Evolutionary conservation across 2,888 invertebrate genomes (phyloP), one percentile per base, ranked within the genome.

Genomic region (Hipparchia semele): DNA sequence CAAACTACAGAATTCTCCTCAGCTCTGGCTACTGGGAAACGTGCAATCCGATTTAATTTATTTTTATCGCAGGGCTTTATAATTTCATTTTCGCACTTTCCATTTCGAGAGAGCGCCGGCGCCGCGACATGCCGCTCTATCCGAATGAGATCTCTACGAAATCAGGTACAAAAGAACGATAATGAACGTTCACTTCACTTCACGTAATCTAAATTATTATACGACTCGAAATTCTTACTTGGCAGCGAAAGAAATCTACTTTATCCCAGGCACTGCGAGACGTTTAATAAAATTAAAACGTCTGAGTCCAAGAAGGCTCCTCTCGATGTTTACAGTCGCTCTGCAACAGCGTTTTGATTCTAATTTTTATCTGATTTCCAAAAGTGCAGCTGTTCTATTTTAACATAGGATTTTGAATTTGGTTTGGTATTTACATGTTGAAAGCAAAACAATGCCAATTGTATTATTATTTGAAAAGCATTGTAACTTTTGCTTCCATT

Each of bases 21-120:
- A 89, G 88, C 89, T 86, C 90, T 88, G 89, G 90, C 91, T 92
- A 91, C 92, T 90, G 89, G 90, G 86, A 86, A 91, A 92, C 87
- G 90, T 90, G 90, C 91, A 92, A 92, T 94, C 94, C 91, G 92
- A 94, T 94, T 94, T 94, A 94, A 94, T 94, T 94, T 94, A 94
- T 94, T 94, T 94, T 94, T 94, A 94, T 94, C 94, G 92, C 87
- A 84, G 89, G 90, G 90, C 91, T 93, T 94, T 93, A 93, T 94
- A 94, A 94, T 94, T 94, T 94, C 92, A 94, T 94, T 94, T 94
- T 94, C 94, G 91, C 94, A 94, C 94, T 94, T 94, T 93, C 92
- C 92, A 92, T 92, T 93, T 94, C 86, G 87, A 88, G 90, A 88
- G 91, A 87, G 87, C 89, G 88, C 91, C 87, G 89, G 90, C 88